Percentiles rank a stretch among this genome's conserved stretches.
phyloP scores from a whole-genome alignment of 2,113 vertebrate genomes.

The Pantherophis guttatus region DNA sequence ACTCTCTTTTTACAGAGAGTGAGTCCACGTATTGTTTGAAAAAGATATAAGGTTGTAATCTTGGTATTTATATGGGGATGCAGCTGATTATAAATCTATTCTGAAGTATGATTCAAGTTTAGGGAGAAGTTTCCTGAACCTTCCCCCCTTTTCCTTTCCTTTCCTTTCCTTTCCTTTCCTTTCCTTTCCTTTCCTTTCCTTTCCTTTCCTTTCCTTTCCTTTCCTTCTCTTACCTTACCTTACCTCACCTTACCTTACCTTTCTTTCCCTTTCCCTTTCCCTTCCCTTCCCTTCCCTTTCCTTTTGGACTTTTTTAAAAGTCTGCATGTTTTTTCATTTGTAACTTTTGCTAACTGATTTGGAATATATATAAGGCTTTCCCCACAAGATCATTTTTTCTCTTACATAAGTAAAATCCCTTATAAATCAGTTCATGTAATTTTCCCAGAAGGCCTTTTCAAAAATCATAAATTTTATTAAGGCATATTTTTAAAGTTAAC shows the following conservation, averaged over 20 bases:
- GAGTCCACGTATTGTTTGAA: background rate
- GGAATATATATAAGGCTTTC: background rate
- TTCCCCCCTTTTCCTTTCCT: too few species aligned
- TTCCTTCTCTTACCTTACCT: too few species aligned
- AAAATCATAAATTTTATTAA: background rate
- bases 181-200: background rate
- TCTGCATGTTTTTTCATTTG: background rate
- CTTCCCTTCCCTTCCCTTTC: background rate
- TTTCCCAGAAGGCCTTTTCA: background rate
- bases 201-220: too few species aligned
- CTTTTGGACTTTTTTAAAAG: background rate
- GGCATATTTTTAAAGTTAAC: background rate
- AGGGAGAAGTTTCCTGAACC: background rate
- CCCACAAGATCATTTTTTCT: background rate
- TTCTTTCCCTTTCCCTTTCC: too few species aligned
- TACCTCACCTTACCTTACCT: too few species aligned
- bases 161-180: background rate
- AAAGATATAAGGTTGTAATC: background rate
- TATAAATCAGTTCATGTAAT: background rate
- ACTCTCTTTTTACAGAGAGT: background rate
- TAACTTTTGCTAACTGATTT: background rate
- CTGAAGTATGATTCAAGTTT: background rate
- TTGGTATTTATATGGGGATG: background rate
- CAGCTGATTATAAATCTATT: background rate
- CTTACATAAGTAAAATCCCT: background rate